A percentile compares a stretch with the other conserved stretches of the same genome.
These are phyloP conservation scores for Triops longicaudatus DNA, from an alignment of 1,140 invertebrate species.

Conservation along the genomic window DNA sequence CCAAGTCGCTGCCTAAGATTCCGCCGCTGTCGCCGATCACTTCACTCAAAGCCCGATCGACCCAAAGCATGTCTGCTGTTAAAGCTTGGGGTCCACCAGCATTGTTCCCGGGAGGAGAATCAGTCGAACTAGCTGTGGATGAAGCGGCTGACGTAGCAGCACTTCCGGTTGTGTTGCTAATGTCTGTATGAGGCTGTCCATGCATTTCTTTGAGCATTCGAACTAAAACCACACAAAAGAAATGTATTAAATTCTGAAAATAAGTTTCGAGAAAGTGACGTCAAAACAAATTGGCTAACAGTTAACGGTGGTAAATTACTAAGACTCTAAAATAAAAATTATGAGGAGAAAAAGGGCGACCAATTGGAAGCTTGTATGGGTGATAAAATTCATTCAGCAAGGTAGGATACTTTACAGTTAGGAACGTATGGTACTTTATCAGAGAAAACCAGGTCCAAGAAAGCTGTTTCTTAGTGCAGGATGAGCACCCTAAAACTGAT, in stretches of 20 bases:
- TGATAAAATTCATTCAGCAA: no score
- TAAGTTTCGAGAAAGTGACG: no score
- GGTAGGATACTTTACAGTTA: no score
- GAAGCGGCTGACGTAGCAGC: not conserved
- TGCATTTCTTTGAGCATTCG: constrained; percentile 8
- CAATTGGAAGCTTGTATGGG: no score
- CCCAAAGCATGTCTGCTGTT: constrained; percentile 20
- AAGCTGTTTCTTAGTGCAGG: no score
- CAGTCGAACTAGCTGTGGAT: not conserved
- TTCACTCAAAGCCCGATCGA: constrained; percentile 24
- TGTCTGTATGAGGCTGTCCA: not conserved
- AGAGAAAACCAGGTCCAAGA: no score
- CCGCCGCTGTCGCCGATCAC: constrained; percentile 26
- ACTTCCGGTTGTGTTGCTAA: not conserved
- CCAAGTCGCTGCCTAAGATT: constrained; percentile 61
- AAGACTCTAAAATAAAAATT: no score
- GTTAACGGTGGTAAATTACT: no score
- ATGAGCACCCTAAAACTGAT: not conserved
- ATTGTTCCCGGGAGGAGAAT: not conserved
- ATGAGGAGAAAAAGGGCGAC: no score
- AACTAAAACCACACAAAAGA: not conserved
- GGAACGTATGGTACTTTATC: no score
- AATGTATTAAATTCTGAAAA: no score
- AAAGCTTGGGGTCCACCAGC: not conserved
- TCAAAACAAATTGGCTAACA: no score